Base-by-base conservation (phyloP, 2,888 invertebrate species). In the Drosophila formosana region DNA sequence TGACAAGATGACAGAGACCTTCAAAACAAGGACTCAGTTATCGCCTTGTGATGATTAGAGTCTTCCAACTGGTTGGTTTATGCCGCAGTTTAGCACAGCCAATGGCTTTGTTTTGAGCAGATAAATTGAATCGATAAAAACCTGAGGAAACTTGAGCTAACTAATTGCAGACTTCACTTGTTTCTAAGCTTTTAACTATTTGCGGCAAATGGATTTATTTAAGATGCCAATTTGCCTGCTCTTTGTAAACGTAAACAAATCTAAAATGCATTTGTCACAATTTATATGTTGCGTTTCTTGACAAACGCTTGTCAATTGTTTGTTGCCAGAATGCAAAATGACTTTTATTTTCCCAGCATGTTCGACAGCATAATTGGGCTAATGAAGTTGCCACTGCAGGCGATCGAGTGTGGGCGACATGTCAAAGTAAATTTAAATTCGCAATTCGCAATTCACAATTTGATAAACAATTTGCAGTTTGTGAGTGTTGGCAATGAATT, bases 401-500 rank as follows among this genome's bases (percentile, higher is more conserved):
- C 62, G 49, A 65, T 58, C 28, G 56, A 70, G 63, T 50, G 66
- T 63, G 62, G 53, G 56, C 63, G 49, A 67, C 64, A 64, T 65
- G 47, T 65, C 39, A 13, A 41, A 37, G n/a, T 11, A 11, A 11
- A 37, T 37, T 11, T 11, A 37, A 37, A 37, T 37, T 5, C 4
- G 5, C 1, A 37, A 37, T 37, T 34, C 34, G 11, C 34, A 58
- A 62, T 66, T 46, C 28, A 41, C 53, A 60, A 28, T 52, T 43
- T 9, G 37, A 13, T 64, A 43, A 8, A 26, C n/a, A 55, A 41
- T 58, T 57, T 23, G n/a, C 13, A 26, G 13, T 3, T 49, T 9
- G 23, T 26, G 28, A 51, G 47, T 64, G 61, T 53, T 30, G 51
- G 67, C 66, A 45, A 53, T 39, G 28, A 78, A 86, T 69, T 74